Percentiles rank a stretch among this genome's conserved stretches.
phyloP scores from a whole-genome alignment of 2,888 invertebrate species.

The Morpho helenor region DNA sequence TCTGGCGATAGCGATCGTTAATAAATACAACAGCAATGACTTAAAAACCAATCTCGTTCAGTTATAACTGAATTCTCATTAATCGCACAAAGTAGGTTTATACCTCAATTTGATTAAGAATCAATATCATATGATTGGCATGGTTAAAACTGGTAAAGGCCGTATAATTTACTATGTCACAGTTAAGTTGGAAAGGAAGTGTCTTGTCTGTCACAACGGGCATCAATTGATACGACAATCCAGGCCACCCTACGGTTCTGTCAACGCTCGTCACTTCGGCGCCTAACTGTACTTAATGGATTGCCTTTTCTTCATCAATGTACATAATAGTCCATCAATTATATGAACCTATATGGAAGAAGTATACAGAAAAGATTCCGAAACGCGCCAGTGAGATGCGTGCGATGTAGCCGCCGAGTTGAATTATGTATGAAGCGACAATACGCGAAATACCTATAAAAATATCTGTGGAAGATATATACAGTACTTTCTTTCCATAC shows the following conservation, averaged over 20 bases:
- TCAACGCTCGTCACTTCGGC: slow-evolving; percentile 35
- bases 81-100: no score
- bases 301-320: slow-evolving; percentile 21
- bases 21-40: no score
- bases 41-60: no score
- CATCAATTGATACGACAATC: slow-evolving; percentile 23
- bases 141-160: no score
- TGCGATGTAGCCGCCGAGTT: slow-evolving; percentile 23
- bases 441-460: slow-evolving; percentile 25
- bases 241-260: slow-evolving; percentile 36
- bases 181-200: slow-evolving; percentile 14
- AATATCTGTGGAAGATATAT: slow-evolving; percentile 15
- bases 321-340: slow-evolving; percentile 11
- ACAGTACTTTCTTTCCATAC: slow-evolving; percentile 18
- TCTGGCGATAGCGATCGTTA: no score
- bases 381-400: slow-evolving; percentile 23
- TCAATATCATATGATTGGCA: neutral
- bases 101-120: no score
- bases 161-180: neutral
- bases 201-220: slow-evolving; percentile 22
- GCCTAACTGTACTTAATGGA: slow-evolving; percentile 40
- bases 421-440: slow-evolving; percentile 52
- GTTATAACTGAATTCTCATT: no score
- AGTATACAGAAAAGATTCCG: slow-evolving; percentile 8
- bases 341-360: slow-evolving; percentile 2